Evolutionary conservation across 2,113 vertebrate species (phyloP), one percentile per base, ranked within the genome.

Genomic region (Irena cyanogastra): DNA sequence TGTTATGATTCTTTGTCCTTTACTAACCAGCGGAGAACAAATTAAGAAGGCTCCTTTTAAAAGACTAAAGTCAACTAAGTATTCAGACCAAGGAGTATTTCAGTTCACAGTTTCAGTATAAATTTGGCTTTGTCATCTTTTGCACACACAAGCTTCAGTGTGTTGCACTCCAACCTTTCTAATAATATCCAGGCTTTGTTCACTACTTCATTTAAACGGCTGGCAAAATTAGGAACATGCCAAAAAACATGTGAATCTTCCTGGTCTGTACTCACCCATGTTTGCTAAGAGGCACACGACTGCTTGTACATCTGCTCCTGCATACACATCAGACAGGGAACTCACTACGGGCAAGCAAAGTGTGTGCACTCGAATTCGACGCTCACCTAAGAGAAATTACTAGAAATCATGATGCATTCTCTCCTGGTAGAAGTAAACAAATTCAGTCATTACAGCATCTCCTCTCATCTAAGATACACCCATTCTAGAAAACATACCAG

Each of bases 331-430:
- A 52, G 98, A 97, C 89, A 99, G 96, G 17, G 99, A 99, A 94
- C 81, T 99, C 33, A 99, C 99, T 74, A 99, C 99, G 0, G 99
- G 99, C 97, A 99, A 97, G 96, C 99, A 99, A 65, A 99, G 98
- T 0, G 99, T 99, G 70, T 99, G 99, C 53, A 99, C 99, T 70
- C 99, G 94, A 95, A 99, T 99, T 33, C 99, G 98, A 74, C 99
- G 98, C 76, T 99, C 99, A 64, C 99, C 99, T 99, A 87, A 33
- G 16, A 80, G 90, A 75, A 75, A 63, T 4, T 13, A 92, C 23
- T 24, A 71, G 27, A 79, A 42, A 66, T 11, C 27, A 65, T 53
- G 44, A 54, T 9, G n/a, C 31, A 78, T 9, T 14, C 69, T 21
- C 31, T 30, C n/a, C 24, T 7, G 28, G 19, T 5, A 74, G 33